A percentile compares a stretch with the other conserved stretches of the same genome.
phyloP scores from a whole-genome alignment of 1,140 invertebrate genomes.

The Drosophila erecta region DNA sequence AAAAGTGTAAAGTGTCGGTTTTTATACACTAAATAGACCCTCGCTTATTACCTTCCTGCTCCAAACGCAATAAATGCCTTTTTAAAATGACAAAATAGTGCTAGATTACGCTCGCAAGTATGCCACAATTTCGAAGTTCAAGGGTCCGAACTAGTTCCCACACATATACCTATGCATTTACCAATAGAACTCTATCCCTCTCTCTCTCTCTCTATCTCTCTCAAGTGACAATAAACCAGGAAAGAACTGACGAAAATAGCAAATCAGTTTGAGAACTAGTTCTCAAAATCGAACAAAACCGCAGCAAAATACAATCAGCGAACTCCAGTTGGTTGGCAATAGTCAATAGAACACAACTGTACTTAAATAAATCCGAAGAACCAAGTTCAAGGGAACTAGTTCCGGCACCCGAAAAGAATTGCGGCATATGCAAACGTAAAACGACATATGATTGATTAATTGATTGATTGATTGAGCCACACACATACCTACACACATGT shows the following conservation, averaged over 20 bases:
- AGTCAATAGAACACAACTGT: slow-evolving; percentile 15
- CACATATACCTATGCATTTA: slow-evolving; percentile 27
- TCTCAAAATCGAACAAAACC: slow-evolving; percentile 3
- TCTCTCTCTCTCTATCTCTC: slow-evolving; percentile 12
- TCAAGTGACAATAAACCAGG: slow-evolving; percentile 57
- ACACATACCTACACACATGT: slow-evolving; percentile 57
- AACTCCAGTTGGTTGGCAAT: not conserved
- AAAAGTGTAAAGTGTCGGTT: slow-evolving; percentile 18
- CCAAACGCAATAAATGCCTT: slow-evolving; percentile 38
- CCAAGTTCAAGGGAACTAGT: slow-evolving; percentile 34
- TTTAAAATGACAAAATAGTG: slow-evolving; percentile 9
- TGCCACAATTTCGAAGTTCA: slow-evolving; percentile 3
- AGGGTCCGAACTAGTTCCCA: slow-evolving; percentile 32
- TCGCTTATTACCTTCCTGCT: slow-evolving; percentile 5
- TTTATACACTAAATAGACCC: slow-evolving; percentile 29
- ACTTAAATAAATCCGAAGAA: slow-evolving; percentile 29
- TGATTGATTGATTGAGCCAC: slow-evolving; percentile 24
- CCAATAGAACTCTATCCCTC: slow-evolving; percentile 12
- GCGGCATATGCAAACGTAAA: slow-evolving; percentile 1
- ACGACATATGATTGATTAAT: slow-evolving; percentile 11
- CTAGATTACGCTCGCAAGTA: slow-evolving; percentile 13
- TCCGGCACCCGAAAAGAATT: not conserved
- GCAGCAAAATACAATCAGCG: slow-evolving; percentile 18
- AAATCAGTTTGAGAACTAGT: slow-evolving; percentile 13
- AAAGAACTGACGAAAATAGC: slow-evolving; percentile 8